Base-by-base conservation (phyloP, 2,797 vertebrate species). In the Gila robusta region DNA sequence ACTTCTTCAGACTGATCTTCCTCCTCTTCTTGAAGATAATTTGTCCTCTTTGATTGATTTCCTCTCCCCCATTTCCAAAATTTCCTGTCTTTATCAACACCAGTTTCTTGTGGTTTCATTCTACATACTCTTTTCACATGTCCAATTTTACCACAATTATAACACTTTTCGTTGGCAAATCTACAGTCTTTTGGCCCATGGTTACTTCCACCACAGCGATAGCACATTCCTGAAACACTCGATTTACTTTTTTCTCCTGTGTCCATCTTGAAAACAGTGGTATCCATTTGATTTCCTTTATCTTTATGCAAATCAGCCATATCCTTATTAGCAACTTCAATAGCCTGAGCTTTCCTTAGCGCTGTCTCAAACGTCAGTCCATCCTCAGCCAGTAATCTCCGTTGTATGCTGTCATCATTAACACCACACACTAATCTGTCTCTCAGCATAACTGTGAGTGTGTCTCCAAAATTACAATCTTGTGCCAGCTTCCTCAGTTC, bases 381-480 rank as follows among this genome's bases (percentile, higher is more conserved):
- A n/a, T 44, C 66, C 26, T 87, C 82, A 47, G 81, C 44, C 19
- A 83, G 19, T 23, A 81, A 54, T n/a, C 47, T 39, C 35, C 49
- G 17, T 37, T 81, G 69, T 56, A 86, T 76, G 5, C 59, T 37
- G 19, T 79, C 82, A 37, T 87, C 82, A 78, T 81, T 87, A n/a
- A 87, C 44, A 17, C 81, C 84, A 85, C 84, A 86, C 28, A 84
- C 84, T 39, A 81, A 72, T 56, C 70, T n/a, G 23, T 88, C 81
- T 41, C 81, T 70, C 19, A 86, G 56, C 81, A 83, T 86, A 7
- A 80, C 35, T 16, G 32, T 28, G 1, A 83, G 62, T 10, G 69
- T 47, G 2, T 52, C 28, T 23, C 81, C 59, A 12, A 73, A 86
- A 66, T 86, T 47, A 16, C 80, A 86, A 32, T 88, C 66, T 19